Evolutionary conservation across 2,113 vertebrate species (phyloP).

Genomic region (Gallinago jamesoni): DNA sequence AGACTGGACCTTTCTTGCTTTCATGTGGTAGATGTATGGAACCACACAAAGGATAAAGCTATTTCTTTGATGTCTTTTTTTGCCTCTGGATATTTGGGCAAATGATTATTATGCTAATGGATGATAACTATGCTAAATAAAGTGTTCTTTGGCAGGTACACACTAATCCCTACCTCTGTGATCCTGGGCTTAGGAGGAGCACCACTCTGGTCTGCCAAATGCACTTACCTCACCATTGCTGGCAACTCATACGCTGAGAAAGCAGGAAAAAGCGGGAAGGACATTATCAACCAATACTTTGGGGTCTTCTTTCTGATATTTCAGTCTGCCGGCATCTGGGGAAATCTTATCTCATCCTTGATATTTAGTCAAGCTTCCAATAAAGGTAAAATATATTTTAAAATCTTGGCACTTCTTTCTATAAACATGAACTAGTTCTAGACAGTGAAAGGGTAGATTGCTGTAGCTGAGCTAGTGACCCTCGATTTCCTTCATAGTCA

Average conservation of each 20-base stretch:
- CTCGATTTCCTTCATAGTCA: not conserved
- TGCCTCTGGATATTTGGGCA: not conserved
- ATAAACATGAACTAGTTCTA: not conserved
- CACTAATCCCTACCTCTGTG: conserved; percentile 88
- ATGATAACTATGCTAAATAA: not conserved
- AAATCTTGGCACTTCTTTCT: not conserved
- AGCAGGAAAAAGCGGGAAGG: conserved; percentile 72
- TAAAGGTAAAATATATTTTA: conserved; percentile 73
- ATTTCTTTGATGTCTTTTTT: not conserved
- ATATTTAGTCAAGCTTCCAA: conserved; percentile 81
- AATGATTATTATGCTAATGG: not conserved
- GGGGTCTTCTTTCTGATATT: conserved; percentile 95
- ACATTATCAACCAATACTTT: conserved; percentile 90
- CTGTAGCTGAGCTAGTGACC: not conserved
- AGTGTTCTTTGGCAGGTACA: conserved; percentile 80
- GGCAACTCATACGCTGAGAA: conserved; percentile 76
- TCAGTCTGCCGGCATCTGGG: conserved; percentile 91
- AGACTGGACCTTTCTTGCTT: not conserved
- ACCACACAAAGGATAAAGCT: not conserved
- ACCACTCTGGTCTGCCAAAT: conserved; percentile 93
- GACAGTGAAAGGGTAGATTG: not conserved
- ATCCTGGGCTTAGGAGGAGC: conserved; percentile 92
- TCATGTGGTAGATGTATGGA: not conserved
- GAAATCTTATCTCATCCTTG: conserved; percentile 95
- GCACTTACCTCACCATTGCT: conserved; percentile 87